phyloP scores from a whole-genome alignment of 2,888 invertebrate genomes.

The Odontothrips loti region DNA sequence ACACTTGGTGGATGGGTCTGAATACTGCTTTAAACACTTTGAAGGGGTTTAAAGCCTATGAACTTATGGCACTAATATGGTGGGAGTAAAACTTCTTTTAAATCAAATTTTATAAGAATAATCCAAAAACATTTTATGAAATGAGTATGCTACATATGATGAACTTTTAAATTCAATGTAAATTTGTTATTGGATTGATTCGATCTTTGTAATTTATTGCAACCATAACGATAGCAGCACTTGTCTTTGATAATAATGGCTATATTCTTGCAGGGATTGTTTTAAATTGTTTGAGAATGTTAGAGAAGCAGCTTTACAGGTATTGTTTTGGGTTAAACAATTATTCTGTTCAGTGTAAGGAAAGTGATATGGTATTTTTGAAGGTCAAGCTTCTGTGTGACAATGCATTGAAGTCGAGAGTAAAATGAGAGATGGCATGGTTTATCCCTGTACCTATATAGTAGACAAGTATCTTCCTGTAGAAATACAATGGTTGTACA shows the following conservation, averaged over 20 bases:
- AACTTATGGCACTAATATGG: background rate
- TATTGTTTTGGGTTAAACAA: background rate
- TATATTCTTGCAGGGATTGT: background rate
- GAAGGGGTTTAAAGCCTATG: background rate
- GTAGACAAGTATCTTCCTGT: background rate
- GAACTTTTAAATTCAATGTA: conserved; percentile 12
- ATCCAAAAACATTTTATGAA: conserved; percentile 23
- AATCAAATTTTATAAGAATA: conserved; percentile 16
- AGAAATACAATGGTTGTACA: background rate
- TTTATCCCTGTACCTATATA: background rate
- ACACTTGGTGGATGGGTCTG: background rate
- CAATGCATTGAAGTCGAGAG: background rate
- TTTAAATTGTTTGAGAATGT: background rate
- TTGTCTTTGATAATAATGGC: background rate
- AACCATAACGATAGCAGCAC: background rate
- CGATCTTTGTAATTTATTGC: conserved; percentile 8
- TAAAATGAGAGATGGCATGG: background rate
- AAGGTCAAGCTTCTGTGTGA: conserved; percentile 1
- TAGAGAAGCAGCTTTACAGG: background rate
- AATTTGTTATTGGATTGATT: conserved; percentile 13
- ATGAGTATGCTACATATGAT: background rate
- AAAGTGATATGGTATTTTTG: background rate
- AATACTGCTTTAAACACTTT: background rate
- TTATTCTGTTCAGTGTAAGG: background rate
- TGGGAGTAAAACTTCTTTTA: conserved; percentile 1